phyloP scores from a whole-genome alignment of 2,797 vertebrate species.

The Artibeus jamaicensis region DNA sequence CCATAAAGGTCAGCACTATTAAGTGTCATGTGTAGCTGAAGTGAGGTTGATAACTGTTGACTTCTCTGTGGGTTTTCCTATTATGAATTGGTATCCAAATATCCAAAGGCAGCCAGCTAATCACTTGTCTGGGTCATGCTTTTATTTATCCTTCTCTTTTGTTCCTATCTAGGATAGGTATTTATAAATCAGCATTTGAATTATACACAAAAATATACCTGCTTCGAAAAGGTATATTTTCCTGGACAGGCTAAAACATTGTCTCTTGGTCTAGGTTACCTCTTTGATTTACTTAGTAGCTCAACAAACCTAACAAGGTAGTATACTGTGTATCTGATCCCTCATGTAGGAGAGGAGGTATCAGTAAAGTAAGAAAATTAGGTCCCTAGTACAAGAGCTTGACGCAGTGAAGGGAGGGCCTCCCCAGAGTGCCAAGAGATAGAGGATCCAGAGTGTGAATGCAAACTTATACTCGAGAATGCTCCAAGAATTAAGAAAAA shows the following conservation, averaged over 20 bases:
- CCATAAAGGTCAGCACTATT: neutral
- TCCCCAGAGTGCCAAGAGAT: neutral
- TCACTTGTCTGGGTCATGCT: neutral
- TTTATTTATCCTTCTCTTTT: conserved; percentile 1
- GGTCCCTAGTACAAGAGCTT: neutral
- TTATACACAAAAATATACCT: neutral
- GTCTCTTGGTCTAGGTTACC: neutral
- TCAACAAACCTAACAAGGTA: neutral
- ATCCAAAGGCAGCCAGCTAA: neutral
- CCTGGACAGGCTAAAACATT: neutral
- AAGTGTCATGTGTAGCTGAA: neutral
- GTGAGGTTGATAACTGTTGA: neutral
- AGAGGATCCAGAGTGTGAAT: neutral
- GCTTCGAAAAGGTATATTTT: neutral
- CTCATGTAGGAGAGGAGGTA: neutral
- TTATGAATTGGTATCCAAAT: neutral
- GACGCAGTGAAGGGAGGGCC: neutral
- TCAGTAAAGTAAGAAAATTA: neutral
- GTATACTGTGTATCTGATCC: neutral
- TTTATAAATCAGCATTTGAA: conserved; percentile 16
- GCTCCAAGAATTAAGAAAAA: neutral
- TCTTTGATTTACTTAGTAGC: neutral
- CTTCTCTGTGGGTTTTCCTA: neutral
- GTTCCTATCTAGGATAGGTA: neutral
- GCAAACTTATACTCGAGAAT: neutral